phyloP scores from a whole-genome alignment of 2,888 invertebrate genomes.

The Apoda limacodes region DNA sequence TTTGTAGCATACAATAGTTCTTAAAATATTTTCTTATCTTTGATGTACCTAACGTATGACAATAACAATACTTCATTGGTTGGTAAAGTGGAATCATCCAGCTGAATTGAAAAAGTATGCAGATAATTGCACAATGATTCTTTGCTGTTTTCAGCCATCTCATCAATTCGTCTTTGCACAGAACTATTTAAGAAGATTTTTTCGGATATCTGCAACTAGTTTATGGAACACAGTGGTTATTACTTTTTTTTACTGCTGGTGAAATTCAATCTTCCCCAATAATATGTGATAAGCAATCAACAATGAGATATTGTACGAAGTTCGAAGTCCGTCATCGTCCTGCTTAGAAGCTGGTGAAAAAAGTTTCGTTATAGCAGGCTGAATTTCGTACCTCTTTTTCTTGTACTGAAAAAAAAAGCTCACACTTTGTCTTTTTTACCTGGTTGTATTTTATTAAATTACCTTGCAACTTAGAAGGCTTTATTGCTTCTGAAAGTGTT shows the following conservation, averaged over 20 bases:
- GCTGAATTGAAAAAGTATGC: too few relatives aligned
- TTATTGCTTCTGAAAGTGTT: constrained; percentile 22
- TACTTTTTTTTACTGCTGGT: constrained; percentile 18
- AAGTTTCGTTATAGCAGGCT: constrained; percentile 19
- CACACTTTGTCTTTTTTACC: constrained; percentile 18
- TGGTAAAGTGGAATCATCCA: too few relatives aligned
- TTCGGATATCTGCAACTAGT: constrained; percentile 19
- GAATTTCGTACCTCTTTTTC: constrained; percentile 20
- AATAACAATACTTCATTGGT: too few relatives aligned
- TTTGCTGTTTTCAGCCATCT: constrained; percentile 15
- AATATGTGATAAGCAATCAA: constrained; percentile 17
- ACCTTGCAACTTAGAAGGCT: constrained; percentile 18
- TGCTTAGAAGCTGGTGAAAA: constrained; percentile 20
- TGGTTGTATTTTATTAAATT: constrained; percentile 22
- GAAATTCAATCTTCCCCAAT: constrained; percentile 20
- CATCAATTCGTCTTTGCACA: constrained; percentile 17
- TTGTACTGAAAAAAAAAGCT: constrained; percentile 21
- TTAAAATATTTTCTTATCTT: too few relatives aligned
- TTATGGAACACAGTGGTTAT: constrained; percentile 21
- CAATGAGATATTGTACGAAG: constrained; percentile 17
- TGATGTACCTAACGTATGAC: too few relatives aligned
- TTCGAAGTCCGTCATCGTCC: constrained; percentile 22
- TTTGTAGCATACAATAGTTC: too few relatives aligned
- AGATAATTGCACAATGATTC: too few relatives aligned
- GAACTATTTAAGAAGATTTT: constrained; percentile 20